Percentiles rank a stretch among this genome's conserved stretches.
phyloP scores from a whole-genome alignment of 2,797 vertebrate genomes.

The Odontamblyopus lacepedii region DNA sequence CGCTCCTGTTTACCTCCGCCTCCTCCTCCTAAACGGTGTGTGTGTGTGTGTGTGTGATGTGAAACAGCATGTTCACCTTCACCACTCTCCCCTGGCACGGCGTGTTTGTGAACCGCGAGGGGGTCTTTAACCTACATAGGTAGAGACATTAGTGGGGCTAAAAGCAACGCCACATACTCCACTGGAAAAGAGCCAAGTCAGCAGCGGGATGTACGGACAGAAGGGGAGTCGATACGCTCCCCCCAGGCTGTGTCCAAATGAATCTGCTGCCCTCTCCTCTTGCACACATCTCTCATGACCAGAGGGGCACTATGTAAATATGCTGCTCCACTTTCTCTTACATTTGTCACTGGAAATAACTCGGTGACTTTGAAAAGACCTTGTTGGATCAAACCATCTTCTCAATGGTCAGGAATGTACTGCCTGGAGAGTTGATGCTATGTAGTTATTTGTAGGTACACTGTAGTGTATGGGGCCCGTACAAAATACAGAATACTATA shows the following conservation, averaged over 20 bases:
- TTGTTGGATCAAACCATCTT: background rate
- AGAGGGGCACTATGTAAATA: slow-evolving; percentile 24
- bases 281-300: slow-evolving; percentile 29
- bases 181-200: slow-evolving; percentile 73
- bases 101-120: slow-evolving; percentile 67
- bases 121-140: slow-evolving; percentile 81
- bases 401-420: background rate
- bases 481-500: too few species aligned
- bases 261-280: slow-evolving; percentile 47
- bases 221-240: slow-evolving; percentile 28
- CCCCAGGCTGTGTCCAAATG: slow-evolving; percentile 54
- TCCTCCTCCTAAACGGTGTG: slow-evolving; percentile 26
- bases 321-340: background rate
- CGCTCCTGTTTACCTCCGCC: slow-evolving; percentile 47
- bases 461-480: background rate
- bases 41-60: slow-evolving; percentile 18
- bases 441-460: background rate
- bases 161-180: slow-evolving; percentile 52
- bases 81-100: slow-evolving; percentile 66
- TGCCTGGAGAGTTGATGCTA: background rate
- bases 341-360: slow-evolving; percentile 3
- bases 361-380: slow-evolving; percentile 6
- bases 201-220: slow-evolving; percentile 64
- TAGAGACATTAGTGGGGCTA: slow-evolving; percentile 75
- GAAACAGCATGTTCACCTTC: slow-evolving; percentile 65